Conservation (phyloP, 2,888 invertebrate species). For the Drosophila flavopinicola region DNA sequence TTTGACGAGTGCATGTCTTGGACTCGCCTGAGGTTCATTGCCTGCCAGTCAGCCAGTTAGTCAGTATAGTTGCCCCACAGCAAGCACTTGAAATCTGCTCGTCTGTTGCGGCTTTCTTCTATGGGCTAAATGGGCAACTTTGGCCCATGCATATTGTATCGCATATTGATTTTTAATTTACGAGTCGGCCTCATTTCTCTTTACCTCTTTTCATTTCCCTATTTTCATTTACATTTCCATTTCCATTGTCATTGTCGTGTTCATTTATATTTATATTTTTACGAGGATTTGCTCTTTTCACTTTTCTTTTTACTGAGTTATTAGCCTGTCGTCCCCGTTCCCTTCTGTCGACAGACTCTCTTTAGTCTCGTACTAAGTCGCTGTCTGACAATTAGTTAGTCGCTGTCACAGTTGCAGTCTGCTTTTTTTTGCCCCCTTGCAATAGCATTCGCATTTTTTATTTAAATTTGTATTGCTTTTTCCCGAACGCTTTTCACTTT, state of each 20-base stretch:
- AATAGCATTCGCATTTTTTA: conserved; percentile 31
- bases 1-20: conserved; percentile 24
- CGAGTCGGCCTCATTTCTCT: conserved; percentile 47
- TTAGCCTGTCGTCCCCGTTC: conserved; percentile 40
- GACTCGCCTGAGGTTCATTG: conserved; percentile 19
- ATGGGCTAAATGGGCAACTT: conserved; percentile 19
- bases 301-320: conserved; percentile 52
- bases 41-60: conserved; percentile 13
- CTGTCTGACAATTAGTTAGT: conserved; percentile 37
- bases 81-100: conserved; percentile 5
- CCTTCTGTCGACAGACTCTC: not conserved
- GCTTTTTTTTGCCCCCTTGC: conserved; percentile 6
- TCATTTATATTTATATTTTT: conserved; percentile 59
- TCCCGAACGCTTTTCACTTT: conserved; percentile 39
- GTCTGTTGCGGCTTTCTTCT: not conserved
- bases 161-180: conserved; percentile 70
- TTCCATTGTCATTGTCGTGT: conserved; percentile 18
- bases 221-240: conserved; percentile 22
- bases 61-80: conserved; percentile 13
- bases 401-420: conserved; percentile 6
- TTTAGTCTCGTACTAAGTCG: conserved; percentile 17
- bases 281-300: conserved; percentile 43
- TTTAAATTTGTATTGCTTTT: conserved; percentile 35
- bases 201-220: conserved; percentile 12
- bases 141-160: conserved; percentile 41